Conservation (phyloP, 2,113 vertebrate species). For the Acanthisitta chloris region DNA sequence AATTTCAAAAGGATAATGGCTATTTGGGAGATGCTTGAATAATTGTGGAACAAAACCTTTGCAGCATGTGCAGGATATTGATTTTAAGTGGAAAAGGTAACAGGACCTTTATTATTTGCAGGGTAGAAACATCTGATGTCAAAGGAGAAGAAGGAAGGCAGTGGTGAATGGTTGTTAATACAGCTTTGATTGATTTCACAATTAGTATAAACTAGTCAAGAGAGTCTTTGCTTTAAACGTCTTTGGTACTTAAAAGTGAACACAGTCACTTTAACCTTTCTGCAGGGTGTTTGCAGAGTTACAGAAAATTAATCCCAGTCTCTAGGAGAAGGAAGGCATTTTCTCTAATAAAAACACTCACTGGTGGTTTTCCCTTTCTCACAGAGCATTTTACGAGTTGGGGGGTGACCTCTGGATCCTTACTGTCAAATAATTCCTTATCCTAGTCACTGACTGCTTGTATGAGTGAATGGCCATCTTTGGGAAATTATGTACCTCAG, state of each 20-base stretch:
- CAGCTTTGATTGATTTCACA: not conserved
- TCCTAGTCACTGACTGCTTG: not conserved
- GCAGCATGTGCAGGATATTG: not conserved
- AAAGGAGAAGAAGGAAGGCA: not conserved
- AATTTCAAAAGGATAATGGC: conserved; percentile 60
- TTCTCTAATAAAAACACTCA: conserved; percentile 52
- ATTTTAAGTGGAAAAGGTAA: not conserved
- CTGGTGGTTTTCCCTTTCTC: conserved; percentile 45
- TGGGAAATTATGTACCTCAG: not conserved
- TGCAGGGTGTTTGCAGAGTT: not conserved
- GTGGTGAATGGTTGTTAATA: not conserved
- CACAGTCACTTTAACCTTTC: not conserved
- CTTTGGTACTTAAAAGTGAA: not conserved
- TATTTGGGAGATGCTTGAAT: conserved; percentile 28
- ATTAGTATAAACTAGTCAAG: not conserved
- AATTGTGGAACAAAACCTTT: conserved; percentile 19
- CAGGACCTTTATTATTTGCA: not conserved
- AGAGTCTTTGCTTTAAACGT: not conserved
- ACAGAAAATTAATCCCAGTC: conserved; percentile 56
- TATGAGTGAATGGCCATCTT: not conserved
- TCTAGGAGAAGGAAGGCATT: conserved; percentile 18
- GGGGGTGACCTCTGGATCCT: not conserved
- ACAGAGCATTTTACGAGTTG: not conserved
- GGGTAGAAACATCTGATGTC: not conserved
- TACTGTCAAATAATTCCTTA: not conserved